Conservation (phyloP, 2,113 vertebrate species). For the Nanorana parkeri region DNA sequence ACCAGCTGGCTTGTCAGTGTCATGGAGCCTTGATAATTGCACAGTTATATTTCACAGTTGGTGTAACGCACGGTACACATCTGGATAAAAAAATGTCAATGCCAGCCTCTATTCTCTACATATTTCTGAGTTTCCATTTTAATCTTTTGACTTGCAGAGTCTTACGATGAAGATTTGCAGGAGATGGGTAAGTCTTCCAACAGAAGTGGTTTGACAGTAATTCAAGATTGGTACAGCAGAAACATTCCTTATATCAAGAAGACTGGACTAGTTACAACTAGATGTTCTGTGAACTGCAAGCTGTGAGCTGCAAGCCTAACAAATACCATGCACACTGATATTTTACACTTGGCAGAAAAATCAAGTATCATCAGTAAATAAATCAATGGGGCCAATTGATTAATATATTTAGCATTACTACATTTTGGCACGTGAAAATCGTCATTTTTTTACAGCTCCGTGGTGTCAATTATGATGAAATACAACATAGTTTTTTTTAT, state of each 20-base stretch:
- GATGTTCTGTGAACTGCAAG: neutral
- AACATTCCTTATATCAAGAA: constrained; percentile 41
- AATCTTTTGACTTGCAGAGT: constrained; percentile 51
- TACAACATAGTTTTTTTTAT: neutral
- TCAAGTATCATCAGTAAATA: no score
- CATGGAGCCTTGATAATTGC: constrained; percentile 25
- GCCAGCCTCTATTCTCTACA: constrained; percentile 6
- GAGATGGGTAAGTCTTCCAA: constrained; percentile 46
- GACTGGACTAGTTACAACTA: constrained; percentile 29
- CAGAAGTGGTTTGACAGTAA: neutral
- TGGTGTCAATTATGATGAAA: neutral
- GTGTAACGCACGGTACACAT: neutral
- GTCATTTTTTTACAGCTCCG: neutral
- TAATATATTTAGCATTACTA: no score
- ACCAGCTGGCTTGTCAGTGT: constrained; percentile 17
- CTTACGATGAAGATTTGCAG: constrained; percentile 18
- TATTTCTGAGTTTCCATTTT: constrained; percentile 27
- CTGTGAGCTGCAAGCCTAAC: no score
- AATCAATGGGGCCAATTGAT: no score
- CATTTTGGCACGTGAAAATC: no score
- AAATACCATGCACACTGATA: no score
- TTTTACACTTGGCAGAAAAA: no score
- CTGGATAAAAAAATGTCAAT: constrained; percentile 1
- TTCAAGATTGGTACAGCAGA: neutral
- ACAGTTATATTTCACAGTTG: neutral